Evolutionary conservation across 2,888 invertebrate genomes (phyloP).

Genomic region (Athalia rosae): DNA sequence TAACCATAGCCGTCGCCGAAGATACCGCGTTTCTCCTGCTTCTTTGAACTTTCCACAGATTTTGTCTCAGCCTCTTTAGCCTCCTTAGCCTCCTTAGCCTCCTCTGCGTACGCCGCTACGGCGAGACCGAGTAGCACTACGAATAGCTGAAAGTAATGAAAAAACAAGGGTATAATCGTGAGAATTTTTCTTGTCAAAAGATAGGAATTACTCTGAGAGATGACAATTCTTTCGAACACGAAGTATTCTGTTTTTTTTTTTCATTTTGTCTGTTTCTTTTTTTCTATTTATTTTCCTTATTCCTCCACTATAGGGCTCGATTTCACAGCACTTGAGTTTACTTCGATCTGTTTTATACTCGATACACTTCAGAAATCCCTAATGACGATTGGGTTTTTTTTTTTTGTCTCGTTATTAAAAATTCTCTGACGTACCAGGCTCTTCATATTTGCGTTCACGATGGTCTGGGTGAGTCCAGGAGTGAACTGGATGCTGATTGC

Average conservation of each 20-base stretch:
- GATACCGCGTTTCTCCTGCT: conserved; percentile 88
- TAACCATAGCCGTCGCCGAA: conserved; percentile 86
- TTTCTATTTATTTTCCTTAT: background rate
- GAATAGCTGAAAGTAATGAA: conserved; percentile 77
- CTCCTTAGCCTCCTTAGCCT: conserved; percentile 76
- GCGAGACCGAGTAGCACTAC: conserved; percentile 85
- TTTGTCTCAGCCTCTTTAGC: conserved; percentile 67
- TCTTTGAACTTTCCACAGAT: conserved; percentile 72
- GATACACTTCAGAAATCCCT: conserved; percentile 32
- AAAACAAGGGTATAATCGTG: conserved; percentile 38
- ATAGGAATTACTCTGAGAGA: background rate
- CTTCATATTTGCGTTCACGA: conserved; percentile 72
- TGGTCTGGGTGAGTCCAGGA: conserved; percentile 75
- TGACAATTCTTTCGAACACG: background rate
- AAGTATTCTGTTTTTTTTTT: background rate
- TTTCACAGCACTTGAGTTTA: background rate
- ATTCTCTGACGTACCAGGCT: conserved; percentile 69
- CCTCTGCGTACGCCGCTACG: conserved; percentile 81
- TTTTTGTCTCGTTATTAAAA: background rate
- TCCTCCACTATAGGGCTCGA: conserved; percentile 18
- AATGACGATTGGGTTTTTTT: conserved; percentile 9
- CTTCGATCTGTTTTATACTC: background rate
- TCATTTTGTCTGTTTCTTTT: background rate
- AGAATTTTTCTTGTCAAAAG: background rate
- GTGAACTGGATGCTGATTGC: conserved; percentile 78